These are phyloP conservation scores for Phyllotis vaccarum DNA, from an alignment of 2,797 vertebrate genomes.

Conservation along the genomic window DNA sequence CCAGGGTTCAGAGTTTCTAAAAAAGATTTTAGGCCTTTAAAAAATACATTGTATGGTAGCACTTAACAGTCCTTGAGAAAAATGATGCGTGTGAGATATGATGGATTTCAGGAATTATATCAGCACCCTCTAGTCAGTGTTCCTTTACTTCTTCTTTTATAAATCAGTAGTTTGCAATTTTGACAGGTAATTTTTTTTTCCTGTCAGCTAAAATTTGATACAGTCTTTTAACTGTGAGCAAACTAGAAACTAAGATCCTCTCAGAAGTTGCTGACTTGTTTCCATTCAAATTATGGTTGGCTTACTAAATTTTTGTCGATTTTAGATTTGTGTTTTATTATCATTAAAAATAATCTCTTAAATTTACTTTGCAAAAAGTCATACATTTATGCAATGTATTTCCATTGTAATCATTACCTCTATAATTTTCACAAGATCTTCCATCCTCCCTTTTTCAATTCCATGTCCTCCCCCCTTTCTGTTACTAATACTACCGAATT, in stretches of 20 bases:
- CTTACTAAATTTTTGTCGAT: slow-evolving; percentile 75
- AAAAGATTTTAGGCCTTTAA: slow-evolving; percentile 55
- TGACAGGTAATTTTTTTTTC: slow-evolving; percentile 66
- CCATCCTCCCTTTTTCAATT: not conserved
- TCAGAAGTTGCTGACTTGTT: slow-evolving; percentile 47
- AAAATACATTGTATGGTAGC: slow-evolving; percentile 49
- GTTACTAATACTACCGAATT: not conserved
- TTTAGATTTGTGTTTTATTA: not conserved
- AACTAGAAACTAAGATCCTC: slow-evolving; percentile 51
- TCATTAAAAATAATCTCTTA: not conserved
- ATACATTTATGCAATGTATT: not conserved
- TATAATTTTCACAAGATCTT: not conserved
- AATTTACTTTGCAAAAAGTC: not conserved
- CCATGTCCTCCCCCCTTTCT: not conserved
- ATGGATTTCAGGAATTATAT: slow-evolving; percentile 73
- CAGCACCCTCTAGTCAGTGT: slow-evolving; percentile 29
- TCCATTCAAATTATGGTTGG: slow-evolving; percentile 61
- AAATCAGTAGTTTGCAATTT: slow-evolving; percentile 64
- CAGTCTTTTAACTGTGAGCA: slow-evolving; percentile 66
- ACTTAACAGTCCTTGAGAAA: slow-evolving; percentile 65
- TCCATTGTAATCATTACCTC: not conserved
- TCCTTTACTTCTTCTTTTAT: slow-evolving; percentile 66
- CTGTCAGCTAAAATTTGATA: slow-evolving; percentile 56
- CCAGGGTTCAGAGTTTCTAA: not conserved
- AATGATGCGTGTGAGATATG: slow-evolving; percentile 42